Percentiles rank a stretch among this genome's conserved stretches.
These are phyloP conservation scores for Rotaria macrura DNA, from an alignment of 2,888 invertebrate genomes.

Conservation along the genomic window DNA sequence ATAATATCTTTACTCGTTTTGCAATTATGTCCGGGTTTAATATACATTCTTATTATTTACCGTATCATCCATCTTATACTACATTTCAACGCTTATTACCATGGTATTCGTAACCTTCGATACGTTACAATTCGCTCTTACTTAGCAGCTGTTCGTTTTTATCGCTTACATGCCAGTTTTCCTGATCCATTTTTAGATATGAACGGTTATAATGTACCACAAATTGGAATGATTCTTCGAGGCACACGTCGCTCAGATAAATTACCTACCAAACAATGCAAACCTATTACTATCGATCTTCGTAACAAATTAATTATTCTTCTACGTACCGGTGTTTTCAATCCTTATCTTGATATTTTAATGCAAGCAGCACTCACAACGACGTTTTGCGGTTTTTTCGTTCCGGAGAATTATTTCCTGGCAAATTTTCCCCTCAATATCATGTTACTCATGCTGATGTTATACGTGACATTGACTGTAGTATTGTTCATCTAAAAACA, in stretches of 20 bases:
- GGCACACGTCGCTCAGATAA: neutral
- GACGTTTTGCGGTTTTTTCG: neutral
- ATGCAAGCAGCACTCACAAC: neutral
- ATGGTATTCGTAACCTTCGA: neutral
- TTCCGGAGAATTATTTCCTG: neutral
- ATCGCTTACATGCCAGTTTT: neutral
- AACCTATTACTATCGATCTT: neutral
- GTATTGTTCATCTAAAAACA: neutral
- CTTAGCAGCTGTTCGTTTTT: neutral
- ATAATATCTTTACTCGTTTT: neutral
- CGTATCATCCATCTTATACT: neutral
- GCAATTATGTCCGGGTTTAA: neutral
- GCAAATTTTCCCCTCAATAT: neutral
- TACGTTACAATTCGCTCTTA: neutral
- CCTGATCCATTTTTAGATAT: neutral
- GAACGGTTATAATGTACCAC: neutral
- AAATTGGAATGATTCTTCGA: neutral
- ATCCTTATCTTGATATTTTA: neutral
- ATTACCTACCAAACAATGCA: neutral
- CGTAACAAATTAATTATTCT: neutral
- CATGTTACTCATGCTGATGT: neutral
- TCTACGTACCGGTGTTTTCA: neutral
- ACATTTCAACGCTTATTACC: neutral
- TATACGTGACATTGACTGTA: fast-evolving
- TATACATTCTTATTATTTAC: neutral